Evolutionary conservation across 1,140 invertebrate species (phyloP), one percentile per base, ranked within the genome.

Genomic region (Phortica variegata): DNA sequence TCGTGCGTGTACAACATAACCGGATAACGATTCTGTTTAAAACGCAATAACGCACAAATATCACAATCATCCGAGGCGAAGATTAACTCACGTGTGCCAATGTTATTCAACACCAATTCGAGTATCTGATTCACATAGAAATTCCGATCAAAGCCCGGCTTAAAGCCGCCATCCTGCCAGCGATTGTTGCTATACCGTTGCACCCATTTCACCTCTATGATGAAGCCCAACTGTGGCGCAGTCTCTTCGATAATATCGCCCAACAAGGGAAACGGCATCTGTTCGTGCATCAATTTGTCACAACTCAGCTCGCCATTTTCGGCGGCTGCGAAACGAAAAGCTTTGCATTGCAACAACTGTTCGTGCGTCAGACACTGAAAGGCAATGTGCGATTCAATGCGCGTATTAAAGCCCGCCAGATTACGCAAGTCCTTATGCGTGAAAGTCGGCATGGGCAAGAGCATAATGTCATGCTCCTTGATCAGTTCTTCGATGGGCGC

Each of bases 201-300:
- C 1, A 90, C 91, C 88, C 92, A 96, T 75, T 98, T 98, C 12
- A 98, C 84, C 80, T 98, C 95, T 52, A 98, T 85, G 74, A 95
- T 95, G 58, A 95, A 94, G 3, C 93, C 94, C 47, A 92, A 84
- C 60, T 87, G 41, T 16, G 80, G 77, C 58, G 89, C 85, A 1
- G 96, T 79, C 16, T 79, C 78, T 58, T 89, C 82, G n/a, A 96
- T 75, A 1, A 85, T 83, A 36, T 87, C 82, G 65, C 90, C 81
- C 6, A 97, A 79, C 2, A 89, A 90, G 5, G 93, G 93, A 69
- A 97, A 98, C 2, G 93, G 93, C 58, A 91, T 87, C 76, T 93
- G 89, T 55, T 93, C 89, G 55, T 87, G 85, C 36, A 87, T 65
- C 61, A 88, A 83, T 56, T 88, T 79, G 62, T 85, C 84, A 55